phyloP scores from a whole-genome alignment of 2,113 vertebrate species.

The Polypterus bichir region DNA sequence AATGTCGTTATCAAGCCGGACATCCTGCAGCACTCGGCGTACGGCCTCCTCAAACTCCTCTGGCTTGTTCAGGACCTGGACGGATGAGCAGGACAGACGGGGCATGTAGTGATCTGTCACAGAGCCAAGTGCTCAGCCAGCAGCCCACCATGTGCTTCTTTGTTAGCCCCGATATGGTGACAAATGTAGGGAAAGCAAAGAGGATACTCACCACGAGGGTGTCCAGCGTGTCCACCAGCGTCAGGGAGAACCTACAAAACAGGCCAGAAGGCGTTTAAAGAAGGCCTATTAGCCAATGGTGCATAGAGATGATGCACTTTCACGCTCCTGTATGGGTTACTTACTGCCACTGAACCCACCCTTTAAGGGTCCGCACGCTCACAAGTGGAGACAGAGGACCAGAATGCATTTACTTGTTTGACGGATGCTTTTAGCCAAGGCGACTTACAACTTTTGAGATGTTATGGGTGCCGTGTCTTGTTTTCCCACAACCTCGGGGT shows the following conservation, averaged over 20 bases:
- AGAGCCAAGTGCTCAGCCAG: neutral
- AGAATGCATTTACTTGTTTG: too few relatives aligned
- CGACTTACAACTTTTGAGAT: too few relatives aligned
- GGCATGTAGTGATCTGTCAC: neutral
- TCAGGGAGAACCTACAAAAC: constrained; percentile 80
- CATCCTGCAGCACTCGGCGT: constrained; percentile 79
- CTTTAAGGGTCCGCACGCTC: too few relatives aligned
- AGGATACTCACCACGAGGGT: constrained; percentile 79
- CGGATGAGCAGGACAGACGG: constrained; percentile 11
- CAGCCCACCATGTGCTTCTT: neutral
- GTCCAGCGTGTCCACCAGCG: constrained; percentile 91
- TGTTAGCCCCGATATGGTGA: neutral
- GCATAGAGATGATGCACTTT: too few relatives aligned
- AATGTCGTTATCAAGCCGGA: constrained; percentile 92
- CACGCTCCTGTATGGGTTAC: too few relatives aligned
- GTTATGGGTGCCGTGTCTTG: too few relatives aligned
- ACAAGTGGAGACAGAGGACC: too few relatives aligned
- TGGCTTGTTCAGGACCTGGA: constrained; percentile 90
- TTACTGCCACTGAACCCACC: too few relatives aligned
- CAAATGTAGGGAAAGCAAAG: neutral
- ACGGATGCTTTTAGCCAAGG: too few relatives aligned
- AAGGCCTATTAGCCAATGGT: too few relatives aligned
- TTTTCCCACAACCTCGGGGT: too few relatives aligned
- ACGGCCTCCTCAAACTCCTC: constrained; percentile 93
- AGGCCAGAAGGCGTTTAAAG: too few relatives aligned